Base-by-base conservation (phyloP, 2,113 vertebrate genomes). In the Oophaga pumilio region DNA sequence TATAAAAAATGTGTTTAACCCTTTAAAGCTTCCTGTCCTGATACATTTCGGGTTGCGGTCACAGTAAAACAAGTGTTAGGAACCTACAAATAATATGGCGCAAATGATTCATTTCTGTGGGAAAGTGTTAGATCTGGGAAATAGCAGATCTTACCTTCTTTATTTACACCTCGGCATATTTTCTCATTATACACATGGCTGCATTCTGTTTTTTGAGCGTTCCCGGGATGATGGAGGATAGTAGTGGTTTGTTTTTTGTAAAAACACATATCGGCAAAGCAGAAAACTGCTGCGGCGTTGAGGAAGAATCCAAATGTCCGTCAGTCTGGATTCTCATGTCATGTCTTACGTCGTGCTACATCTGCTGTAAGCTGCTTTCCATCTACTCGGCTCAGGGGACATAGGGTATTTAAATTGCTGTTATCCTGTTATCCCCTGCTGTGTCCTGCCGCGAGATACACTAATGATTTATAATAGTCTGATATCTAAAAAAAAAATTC, bases 31-130 rank as follows among this genome's bases (percentile, higher is more conserved):
- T 43, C 53, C 53, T 56, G 6, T 8, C 9, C 3, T 56, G 8
- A 13, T 11, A 56, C 53, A 56, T 68, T 69, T 26, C 7, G 18
- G 43, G 33, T 50, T 11, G 5, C 50, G 49, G 14, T 18, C n/a
- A 1, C 69, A 18, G 69, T 74, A 50, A 73, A 74, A 33, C 18
- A 49, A 49, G 71, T 74, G 43, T 74, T 49, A 50, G 59, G 59
- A 18, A 24, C 14, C 68, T 73, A 24, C 52, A 73, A 73, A 84
- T 84, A 7, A 69, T 28, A 56, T 56, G 49, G 50, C 52, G 10
- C 82, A 57, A 49, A 74, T 84, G 82, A 84, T 84, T 73, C 22
- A 59, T 73, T 84, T 71, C 52, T 74, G 82, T 49, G 64, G 85
- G 57, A 50, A 43, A 56, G 59, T 12, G 22, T 78, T 86, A 56